These are phyloP conservation scores for Oreotrochilus melanogaster DNA, from an alignment of 2,113 vertebrate genomes.

Conservation along the genomic window DNA sequence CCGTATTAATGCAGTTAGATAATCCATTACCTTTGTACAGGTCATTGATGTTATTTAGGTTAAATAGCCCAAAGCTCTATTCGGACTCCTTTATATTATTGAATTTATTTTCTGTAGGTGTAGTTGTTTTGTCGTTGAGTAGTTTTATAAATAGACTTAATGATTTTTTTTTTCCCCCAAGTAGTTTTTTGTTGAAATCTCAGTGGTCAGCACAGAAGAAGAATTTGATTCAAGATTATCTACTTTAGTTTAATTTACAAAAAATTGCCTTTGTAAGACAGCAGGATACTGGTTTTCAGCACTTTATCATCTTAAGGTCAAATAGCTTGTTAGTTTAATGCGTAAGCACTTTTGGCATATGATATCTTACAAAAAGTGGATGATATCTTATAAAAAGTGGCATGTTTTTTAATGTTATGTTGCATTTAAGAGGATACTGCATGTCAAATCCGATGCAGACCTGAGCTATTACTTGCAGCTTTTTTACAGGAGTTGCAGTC, in stretches of 20 bases:
- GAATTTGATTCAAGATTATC: background rate
- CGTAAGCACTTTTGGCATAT: background rate
- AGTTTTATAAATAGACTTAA: background rate
- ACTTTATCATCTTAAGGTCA: background rate
- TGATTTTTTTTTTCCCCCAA: background rate
- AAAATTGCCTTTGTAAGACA: background rate
- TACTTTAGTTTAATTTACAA: rapidly evolving
- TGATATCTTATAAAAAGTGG: background rate
- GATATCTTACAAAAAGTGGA: background rate
- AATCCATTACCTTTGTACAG: background rate
- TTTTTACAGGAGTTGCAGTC: background rate
- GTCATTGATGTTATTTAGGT: background rate
- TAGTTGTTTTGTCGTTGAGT: background rate
- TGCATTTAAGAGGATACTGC: background rate
- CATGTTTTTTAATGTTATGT: background rate
- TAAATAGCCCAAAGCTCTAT: background rate
- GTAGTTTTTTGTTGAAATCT: background rate
- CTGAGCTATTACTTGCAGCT: background rate
- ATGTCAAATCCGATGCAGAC: background rate
- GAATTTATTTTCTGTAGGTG: background rate
- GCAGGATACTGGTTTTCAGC: background rate
- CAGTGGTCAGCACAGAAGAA: background rate
- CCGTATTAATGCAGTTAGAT: background rate
- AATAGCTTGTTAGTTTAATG: background rate
- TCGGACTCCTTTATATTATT: background rate